phyloP scores from a whole-genome alignment of 2,797 vertebrate genomes.

The Chrosomus eos region DNA sequence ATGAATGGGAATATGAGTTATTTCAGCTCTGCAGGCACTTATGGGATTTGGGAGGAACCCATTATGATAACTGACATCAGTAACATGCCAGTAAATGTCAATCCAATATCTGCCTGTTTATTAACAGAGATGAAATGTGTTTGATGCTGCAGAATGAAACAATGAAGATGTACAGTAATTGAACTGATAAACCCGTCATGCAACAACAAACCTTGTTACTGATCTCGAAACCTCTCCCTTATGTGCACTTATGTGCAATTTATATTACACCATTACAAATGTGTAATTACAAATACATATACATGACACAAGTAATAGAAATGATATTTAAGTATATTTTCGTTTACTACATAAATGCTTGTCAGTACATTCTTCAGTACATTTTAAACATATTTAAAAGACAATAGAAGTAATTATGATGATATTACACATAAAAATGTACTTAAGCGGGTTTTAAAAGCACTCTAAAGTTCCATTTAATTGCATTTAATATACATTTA shows the following conservation, averaged over 20 bases:
- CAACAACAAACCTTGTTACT: neutral
- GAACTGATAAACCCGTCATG: neutral
- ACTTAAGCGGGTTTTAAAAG: too few species aligned
- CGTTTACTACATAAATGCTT: too few species aligned
- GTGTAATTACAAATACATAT: too few species aligned
- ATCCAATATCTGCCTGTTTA: slow-evolving; percentile 12
- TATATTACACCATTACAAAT: too few species aligned
- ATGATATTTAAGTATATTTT: too few species aligned
- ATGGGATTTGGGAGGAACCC: neutral
- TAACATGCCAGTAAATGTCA: slow-evolving; percentile 10
- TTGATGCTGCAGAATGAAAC: neutral
- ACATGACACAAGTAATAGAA: too few species aligned
- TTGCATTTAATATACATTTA: too few species aligned
- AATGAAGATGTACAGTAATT: neutral
- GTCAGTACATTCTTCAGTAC: too few species aligned
- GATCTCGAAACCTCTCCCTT: neutral
- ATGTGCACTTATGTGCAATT: neutral
- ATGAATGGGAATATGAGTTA: slow-evolving; percentile 24
- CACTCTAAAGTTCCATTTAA: too few species aligned
- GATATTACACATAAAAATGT: too few species aligned
- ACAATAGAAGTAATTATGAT: too few species aligned
- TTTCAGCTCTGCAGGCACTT: slow-evolving; percentile 18
- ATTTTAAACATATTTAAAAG: too few species aligned
- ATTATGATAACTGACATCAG: slow-evolving; percentile 4
- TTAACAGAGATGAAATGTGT: slow-evolving; percentile 6